phyloP scores from a whole-genome alignment of 2,797 vertebrate species.

The Carapus acus region DNA sequence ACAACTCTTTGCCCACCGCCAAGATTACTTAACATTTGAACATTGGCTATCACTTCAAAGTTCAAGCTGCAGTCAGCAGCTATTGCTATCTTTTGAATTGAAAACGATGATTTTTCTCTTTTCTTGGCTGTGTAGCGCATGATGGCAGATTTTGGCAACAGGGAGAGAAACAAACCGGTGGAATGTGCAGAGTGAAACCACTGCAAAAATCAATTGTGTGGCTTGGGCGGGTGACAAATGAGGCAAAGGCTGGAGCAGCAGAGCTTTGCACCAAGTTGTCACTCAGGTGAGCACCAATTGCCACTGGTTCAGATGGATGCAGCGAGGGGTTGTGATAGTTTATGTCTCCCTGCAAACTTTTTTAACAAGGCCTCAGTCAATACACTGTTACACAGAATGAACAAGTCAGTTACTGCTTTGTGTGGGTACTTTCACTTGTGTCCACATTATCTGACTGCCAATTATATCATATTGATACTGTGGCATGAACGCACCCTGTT shows the following conservation, averaged over 20 bases:
- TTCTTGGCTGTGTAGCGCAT: background rate
- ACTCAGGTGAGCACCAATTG: slow-evolving; percentile 9
- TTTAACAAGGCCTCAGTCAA: slow-evolving; percentile 39
- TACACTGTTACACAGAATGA: slow-evolving; percentile 29
- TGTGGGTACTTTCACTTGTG: background rate
- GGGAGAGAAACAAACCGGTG: background rate
- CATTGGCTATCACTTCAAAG: slow-evolving; percentile 16
- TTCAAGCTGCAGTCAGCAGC: background rate
- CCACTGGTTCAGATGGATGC: slow-evolving; percentile 8
- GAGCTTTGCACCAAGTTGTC: slow-evolving; percentile 21
- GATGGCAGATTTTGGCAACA: slow-evolving; percentile 1
- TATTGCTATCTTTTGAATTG: slow-evolving; percentile 5
- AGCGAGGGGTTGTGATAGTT: slow-evolving; percentile 12
- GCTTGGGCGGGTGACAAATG: slow-evolving; percentile 8
- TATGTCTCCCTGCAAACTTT: slow-evolving; percentile 31
- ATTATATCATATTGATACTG: too few relatives aligned
- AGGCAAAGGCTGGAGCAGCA: slow-evolving; percentile 6
- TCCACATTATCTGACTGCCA: too few relatives aligned
- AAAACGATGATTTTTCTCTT: slow-evolving; percentile 1
- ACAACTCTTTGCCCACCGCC: slow-evolving; percentile 8
- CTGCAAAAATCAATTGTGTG: slow-evolving; percentile 11
- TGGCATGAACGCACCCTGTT: too few relatives aligned
- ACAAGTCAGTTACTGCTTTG: slow-evolving; percentile 35
- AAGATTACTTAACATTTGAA: slow-evolving; percentile 7
- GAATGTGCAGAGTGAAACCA: slow-evolving; percentile 1